Percentiles rank a stretch among this genome's conserved stretches.
These are phyloP conservation scores for Chymomyza amoena DNA, from an alignment of 2,888 invertebrate species.

Conservation along the genomic window DNA sequence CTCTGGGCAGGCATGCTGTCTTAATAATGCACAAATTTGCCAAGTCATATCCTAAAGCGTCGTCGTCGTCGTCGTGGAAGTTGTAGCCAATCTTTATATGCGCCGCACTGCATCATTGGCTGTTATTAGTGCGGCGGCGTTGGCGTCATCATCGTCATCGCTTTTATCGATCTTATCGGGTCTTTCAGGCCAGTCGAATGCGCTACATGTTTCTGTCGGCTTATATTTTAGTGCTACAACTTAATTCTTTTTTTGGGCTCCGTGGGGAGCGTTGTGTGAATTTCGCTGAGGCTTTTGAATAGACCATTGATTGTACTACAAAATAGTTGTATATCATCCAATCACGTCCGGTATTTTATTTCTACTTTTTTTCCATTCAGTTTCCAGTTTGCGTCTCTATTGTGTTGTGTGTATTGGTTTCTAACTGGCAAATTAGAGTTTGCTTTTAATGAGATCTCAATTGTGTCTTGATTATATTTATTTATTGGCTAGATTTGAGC, in stretches of 20 bases:
- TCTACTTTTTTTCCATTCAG: conserved; percentile 3
- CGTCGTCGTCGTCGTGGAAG: conserved; percentile 37
- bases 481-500: conserved; percentile 45
- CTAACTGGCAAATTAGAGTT: conserved; percentile 15
- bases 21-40: conserved; percentile 68
- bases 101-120: conserved; percentile 50
- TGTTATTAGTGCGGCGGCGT: conserved; percentile 51
- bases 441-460: conserved; percentile 52
- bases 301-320: conserved; percentile 64
- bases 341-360: conserved; percentile 70
- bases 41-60: conserved; percentile 74
- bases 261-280: conserved; percentile 26
- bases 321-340: conserved; percentile 68
- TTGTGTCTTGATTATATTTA: conserved; percentile 53
- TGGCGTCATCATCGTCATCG: conserved; percentile 8
- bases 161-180: conserved; percentile 56
- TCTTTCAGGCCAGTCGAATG: neutral
- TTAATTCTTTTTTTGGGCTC: conserved; percentile 43
- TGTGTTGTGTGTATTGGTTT: conserved; percentile 52
- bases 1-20: conserved; percentile 30
- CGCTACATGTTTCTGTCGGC: neutral
- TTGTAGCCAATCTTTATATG: conserved; percentile 1
- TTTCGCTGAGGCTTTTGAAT: conserved; percentile 47
- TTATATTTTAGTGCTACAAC: conserved; percentile 43
- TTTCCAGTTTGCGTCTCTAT: conserved; percentile 16